phyloP scores from a whole-genome alignment of 2,113 vertebrate genomes.

The Saiga tatarica region DNA sequence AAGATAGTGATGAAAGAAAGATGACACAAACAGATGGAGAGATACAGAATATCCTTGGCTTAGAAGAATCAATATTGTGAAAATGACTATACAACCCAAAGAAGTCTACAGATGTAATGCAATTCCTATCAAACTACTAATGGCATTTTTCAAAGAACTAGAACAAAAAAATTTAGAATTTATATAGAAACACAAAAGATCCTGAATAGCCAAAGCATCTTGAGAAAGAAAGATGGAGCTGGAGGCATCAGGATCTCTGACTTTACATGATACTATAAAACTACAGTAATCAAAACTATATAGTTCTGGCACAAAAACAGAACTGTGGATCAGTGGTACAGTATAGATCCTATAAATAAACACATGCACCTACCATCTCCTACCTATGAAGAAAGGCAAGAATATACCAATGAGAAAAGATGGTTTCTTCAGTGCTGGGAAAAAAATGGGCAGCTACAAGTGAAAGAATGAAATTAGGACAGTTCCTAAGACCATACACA shows the following conservation, averaged over 20 bases:
- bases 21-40: not conserved
- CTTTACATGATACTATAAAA: not conserved
- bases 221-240: not conserved
- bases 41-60: not conserved
- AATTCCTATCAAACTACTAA: not conserved
- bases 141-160: not conserved
- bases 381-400: not conserved
- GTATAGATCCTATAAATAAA: not conserved
- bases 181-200: not conserved
- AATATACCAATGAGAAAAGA: not conserved
- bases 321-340: not conserved
- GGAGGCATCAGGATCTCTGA: not conserved
- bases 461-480: not conserved
- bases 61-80: not conserved
- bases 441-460: not conserved
- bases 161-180: not conserved
- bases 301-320: not conserved
- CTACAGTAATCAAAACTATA: not conserved
- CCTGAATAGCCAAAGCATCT: not conserved
- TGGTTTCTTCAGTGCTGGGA: not conserved
- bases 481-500: not conserved
- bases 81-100: not conserved
- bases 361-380: not conserved
- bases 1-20: not conserved
- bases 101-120: not conserved